phyloP scores from a whole-genome alignment of 2,888 invertebrate genomes.

The Petrolisthes manimaculis region DNA sequence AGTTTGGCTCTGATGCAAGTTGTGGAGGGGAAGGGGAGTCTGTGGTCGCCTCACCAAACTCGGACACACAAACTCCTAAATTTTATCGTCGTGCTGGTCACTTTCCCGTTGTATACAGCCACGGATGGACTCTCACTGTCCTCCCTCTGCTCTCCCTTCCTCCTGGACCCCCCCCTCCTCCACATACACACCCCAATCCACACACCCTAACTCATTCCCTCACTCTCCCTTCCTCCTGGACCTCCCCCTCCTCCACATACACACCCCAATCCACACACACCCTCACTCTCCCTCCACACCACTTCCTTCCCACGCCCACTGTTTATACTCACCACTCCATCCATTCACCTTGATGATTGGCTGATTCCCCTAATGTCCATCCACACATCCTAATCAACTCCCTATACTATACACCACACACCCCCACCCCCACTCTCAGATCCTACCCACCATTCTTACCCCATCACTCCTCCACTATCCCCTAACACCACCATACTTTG shows the following conservation, averaged over 20 bases:
- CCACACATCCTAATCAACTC: too few species aligned
- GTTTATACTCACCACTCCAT: too few species aligned
- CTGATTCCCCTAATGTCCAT: too few species aligned
- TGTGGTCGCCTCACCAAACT: constrained; percentile 13
- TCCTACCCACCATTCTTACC: too few species aligned
- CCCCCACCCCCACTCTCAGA: too few species aligned
- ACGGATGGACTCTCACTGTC: background rate
- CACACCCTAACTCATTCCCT: background rate
- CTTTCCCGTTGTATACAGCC: constrained; percentile 1
- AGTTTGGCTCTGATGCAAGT: constrained; percentile 52
- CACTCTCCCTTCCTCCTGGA: background rate
- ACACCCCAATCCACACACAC: too few species aligned
- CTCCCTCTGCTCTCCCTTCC: background rate
- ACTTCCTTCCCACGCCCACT: too few species aligned
- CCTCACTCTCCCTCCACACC: too few species aligned
- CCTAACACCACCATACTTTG: too few species aligned
- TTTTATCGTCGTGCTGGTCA: constrained; percentile 19
- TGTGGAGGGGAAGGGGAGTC: constrained; percentile 20
- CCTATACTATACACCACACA: too few species aligned
- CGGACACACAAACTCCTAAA: constrained; percentile 28
- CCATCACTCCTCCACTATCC: too few species aligned
- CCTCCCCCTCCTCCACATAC: background rate
- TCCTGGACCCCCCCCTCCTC: background rate
- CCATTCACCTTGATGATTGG: too few species aligned
- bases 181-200: background rate